A percentile compares a stretch with the other conserved stretches of the same genome.
These are phyloP conservation scores for Actinemys pallida DNA, from an alignment of 2,113 vertebrate species.

Conservation along the genomic window DNA sequence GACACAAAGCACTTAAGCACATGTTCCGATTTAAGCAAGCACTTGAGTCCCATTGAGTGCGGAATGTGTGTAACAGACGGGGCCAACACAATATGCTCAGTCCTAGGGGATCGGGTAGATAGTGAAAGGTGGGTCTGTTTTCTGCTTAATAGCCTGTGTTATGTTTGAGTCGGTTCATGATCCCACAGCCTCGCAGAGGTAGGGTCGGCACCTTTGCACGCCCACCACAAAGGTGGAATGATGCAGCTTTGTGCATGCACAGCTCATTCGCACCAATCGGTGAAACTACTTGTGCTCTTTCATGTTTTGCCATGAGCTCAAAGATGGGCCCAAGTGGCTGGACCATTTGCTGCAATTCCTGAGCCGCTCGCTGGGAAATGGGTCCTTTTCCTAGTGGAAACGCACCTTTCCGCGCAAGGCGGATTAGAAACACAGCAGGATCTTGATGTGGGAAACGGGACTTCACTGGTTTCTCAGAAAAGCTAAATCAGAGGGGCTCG, in stretches of 20 bases:
- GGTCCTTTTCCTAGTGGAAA: accelerated
- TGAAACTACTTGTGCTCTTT: neutral
- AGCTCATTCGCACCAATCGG: neutral
- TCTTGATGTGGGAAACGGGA: neutral
- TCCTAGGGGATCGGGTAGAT: neutral
- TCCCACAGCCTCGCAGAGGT: constrained; percentile 43
- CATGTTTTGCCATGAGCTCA: accelerated
- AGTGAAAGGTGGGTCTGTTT: neutral
- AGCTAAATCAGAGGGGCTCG: neutral
- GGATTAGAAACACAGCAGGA: neutral
- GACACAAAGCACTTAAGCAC: neutral
- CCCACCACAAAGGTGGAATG: neutral
- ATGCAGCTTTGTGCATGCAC: neutral
- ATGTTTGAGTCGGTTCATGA: constrained; percentile 1
- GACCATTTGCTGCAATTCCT: neutral
- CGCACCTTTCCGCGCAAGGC: neutral
- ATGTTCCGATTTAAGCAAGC: neutral
- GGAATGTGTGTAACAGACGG: neutral
- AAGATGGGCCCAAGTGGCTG: accelerated
- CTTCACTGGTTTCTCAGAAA: neutral
- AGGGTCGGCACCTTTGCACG: constrained; percentile 27
- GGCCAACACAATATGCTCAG: neutral
- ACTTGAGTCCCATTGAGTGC: neutral
- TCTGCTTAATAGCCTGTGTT: neutral
- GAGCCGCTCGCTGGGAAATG: accelerated